Evolutionary conservation across 1,140 invertebrate genomes (phyloP).

Genomic region (Acromyrmex heyeri): DNA sequence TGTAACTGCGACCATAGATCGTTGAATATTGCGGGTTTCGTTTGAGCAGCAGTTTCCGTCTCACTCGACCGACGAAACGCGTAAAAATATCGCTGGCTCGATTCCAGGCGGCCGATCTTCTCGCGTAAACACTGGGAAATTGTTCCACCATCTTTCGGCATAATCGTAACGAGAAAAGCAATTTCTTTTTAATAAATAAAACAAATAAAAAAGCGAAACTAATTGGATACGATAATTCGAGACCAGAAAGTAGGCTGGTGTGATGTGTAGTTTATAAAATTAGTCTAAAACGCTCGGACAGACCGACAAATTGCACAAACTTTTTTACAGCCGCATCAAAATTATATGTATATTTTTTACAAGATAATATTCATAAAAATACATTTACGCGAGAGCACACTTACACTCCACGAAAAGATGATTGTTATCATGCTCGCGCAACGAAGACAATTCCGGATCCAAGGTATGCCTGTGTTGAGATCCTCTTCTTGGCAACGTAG

Average conservation of each 20-base stretch:
- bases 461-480: conserved; percentile 79
- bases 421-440: conserved; percentile 74
- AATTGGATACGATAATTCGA: not conserved
- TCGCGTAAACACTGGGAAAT: conserved; percentile 73
- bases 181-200: not conserved
- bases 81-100: conserved; percentile 79
- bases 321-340: not conserved
- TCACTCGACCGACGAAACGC: conserved; percentile 61
- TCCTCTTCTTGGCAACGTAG: conserved; percentile 76
- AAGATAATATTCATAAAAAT: conserved; percentile 34
- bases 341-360: not conserved
- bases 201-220: not conserved
- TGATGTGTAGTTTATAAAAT: not conserved
- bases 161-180: conserved; percentile 8
- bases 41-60: conserved; percentile 68
- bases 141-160: conserved; percentile 37
- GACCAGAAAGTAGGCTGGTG: not conserved
- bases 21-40: conserved; percentile 64
- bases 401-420: conserved; percentile 78
- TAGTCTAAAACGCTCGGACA: not conserved
- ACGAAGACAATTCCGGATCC: conserved; percentile 75
- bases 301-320: not conserved
- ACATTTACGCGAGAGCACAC: conserved; percentile 63
- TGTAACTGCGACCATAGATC: conserved; percentile 26
- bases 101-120: conserved; percentile 72